Conservation (phyloP, 1,140 invertebrate genomes). For the Pachyrhynchus sulphureomaculatus region DNA sequence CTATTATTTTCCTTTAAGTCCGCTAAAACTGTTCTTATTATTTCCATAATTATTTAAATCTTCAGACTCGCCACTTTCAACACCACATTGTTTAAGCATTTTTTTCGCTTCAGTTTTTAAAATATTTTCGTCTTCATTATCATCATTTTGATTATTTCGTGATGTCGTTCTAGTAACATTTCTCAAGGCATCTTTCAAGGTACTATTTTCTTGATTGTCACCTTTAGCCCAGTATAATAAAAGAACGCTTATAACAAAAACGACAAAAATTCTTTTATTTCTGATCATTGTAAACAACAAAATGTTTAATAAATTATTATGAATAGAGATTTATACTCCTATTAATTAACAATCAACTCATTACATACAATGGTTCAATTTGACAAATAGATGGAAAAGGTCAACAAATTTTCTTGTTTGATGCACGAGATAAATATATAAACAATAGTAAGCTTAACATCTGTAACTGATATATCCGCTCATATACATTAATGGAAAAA, state of each 20-base stretch:
- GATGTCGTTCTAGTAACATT: slow-evolving; percentile 24
- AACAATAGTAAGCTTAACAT: too few relatives aligned
- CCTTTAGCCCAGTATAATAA: too few relatives aligned
- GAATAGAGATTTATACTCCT: too few relatives aligned
- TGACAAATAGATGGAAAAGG: too few relatives aligned
- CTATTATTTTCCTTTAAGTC: too few relatives aligned
- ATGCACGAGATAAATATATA: too few relatives aligned
- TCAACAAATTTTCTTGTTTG: too few relatives aligned
- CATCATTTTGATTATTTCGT: slow-evolving; percentile 4
- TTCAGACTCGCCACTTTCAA: not conserved
- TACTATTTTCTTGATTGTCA: not conserved
- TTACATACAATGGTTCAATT: too few relatives aligned
- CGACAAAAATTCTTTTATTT: not conserved
- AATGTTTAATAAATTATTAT: not conserved
- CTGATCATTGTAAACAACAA: not conserved
- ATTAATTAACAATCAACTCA: too few relatives aligned
- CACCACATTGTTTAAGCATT: slow-evolving; percentile 28
- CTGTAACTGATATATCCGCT: too few relatives aligned
- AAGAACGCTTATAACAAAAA: not conserved
- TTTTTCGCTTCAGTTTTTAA: slow-evolving; percentile 29
- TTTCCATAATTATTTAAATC: slow-evolving; percentile 9
- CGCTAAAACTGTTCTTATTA: too few relatives aligned
- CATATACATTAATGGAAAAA: too few relatives aligned
- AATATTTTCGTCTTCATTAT: slow-evolving; percentile 19
- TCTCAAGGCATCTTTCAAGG: slow-evolving; percentile 8